Evolutionary conservation across 2,797 vertebrate genomes (phyloP).

Genomic region (Macropodus opercularis): DNA sequence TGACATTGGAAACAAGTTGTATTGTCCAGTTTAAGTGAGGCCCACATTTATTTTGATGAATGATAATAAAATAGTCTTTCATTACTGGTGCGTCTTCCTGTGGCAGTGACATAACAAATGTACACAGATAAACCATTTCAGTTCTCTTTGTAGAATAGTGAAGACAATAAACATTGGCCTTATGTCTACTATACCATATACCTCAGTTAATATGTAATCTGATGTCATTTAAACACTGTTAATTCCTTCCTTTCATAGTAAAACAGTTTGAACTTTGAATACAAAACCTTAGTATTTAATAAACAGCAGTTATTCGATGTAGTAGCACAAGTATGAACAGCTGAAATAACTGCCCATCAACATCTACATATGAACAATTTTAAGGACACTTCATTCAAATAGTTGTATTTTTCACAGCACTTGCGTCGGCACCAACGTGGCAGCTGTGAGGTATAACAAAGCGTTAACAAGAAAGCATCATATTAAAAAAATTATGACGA

Average conservation of each 20-base stretch:
- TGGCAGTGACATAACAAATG: constrained; percentile 4
- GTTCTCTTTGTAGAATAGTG: background rate
- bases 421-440: background rate
- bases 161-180: background rate
- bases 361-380: constrained; percentile 26
- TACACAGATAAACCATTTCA: constrained; percentile 6
- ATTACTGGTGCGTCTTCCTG: constrained; percentile 18
- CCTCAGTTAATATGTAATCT: background rate
- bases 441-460: constrained; percentile 28
- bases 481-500: constrained; percentile 2
- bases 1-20: background rate
- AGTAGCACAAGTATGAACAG: background rate
- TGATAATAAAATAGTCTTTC: constrained; percentile 50
- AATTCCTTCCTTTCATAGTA: constrained; percentile 2
- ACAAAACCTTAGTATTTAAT: constrained; percentile 26
- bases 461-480: background rate
- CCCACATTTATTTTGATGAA: constrained; percentile 41
- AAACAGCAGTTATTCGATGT: constrained; percentile 4
- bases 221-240: background rate
- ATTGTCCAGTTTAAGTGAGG: constrained; percentile 24
- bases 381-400: constrained; percentile 71
- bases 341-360: constrained; percentile 1
- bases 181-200: constrained; percentile 7
- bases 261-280: constrained; percentile 17
- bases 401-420: constrained; percentile 12